Percentiles rank a stretch among this genome's conserved stretches.
Conservation (phyloP, 2,113 vertebrate genomes). For the Laticauda colubrina region DNA sequence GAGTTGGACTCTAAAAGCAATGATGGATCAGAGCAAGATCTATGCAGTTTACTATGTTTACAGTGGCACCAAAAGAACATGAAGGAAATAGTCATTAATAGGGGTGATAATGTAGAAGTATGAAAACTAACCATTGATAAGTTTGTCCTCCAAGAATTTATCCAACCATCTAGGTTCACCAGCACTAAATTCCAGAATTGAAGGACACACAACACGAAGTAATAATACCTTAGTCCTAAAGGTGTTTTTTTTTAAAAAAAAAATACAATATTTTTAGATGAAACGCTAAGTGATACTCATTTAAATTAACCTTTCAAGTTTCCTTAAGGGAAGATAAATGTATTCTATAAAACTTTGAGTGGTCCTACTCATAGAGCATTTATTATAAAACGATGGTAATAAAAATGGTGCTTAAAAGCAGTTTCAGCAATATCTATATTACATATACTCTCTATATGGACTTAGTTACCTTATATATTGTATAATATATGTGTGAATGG, state of each 20-base stretch:
- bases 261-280: constrained; percentile 6
- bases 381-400: constrained; percentile 63
- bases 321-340: neutral
- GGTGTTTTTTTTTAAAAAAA: neutral
- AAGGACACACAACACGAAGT: neutral
- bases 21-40: neutral
- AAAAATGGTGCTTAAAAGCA: constrained; percentile 75
- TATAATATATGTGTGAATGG: constrained; percentile 27
- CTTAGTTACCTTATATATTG: constrained; percentile 44
- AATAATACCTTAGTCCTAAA: neutral
- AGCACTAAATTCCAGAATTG: neutral
- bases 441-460: constrained; percentile 60
- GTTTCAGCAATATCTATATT: constrained; percentile 76
- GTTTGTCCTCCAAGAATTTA: neutral
- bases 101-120: neutral
- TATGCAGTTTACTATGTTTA: neutral
- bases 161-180: neutral
- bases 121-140: neutral
- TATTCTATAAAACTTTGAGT: constrained; percentile 67
- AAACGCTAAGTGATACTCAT: constrained; percentile 5
- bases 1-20: neutral
- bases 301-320: constrained; percentile 27
- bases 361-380: constrained; percentile 70
- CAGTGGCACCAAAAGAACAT: neutral
- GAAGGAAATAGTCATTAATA: neutral